phyloP scores from a whole-genome alignment of 2,113 vertebrate species.

The Ptychochromis oligacanthus region DNA sequence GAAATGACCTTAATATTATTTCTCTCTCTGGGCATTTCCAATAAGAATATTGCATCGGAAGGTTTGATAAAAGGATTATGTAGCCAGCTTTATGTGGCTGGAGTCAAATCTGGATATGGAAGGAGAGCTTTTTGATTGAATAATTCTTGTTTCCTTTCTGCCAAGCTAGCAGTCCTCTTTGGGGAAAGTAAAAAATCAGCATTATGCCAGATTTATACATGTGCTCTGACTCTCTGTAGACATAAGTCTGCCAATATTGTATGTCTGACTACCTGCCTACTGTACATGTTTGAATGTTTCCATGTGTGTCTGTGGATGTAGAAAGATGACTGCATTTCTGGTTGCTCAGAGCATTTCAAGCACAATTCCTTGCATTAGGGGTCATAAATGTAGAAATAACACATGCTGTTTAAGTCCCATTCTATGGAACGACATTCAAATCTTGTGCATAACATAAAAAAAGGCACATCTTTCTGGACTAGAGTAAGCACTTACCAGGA shows the following conservation, averaged over 20 bases:
- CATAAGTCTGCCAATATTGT: slow-evolving; percentile 18
- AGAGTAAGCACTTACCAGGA: not conserved
- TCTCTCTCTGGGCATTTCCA: slow-evolving; percentile 73
- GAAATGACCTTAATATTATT: slow-evolving; percentile 82
- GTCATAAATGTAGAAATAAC: not conserved
- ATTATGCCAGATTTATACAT: slow-evolving; percentile 80
- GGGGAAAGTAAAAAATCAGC: slow-evolving; percentile 79
- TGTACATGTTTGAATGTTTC: not conserved
- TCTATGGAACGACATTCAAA: not conserved
- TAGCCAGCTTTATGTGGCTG: slow-evolving; percentile 74
- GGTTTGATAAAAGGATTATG: slow-evolving; percentile 85
- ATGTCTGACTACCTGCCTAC: slow-evolving; percentile 3
- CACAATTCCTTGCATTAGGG: not conserved
- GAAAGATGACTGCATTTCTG: slow-evolving; percentile 5
- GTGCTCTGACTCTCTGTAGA: slow-evolving; percentile 50
- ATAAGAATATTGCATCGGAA: slow-evolving; percentile 77
- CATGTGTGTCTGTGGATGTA: not conserved
- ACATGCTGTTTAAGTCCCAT: not conserved
- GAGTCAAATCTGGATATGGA: slow-evolving; percentile 80
- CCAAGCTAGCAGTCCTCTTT: slow-evolving; percentile 79
- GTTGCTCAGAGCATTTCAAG: not conserved
- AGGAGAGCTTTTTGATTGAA: slow-evolving; percentile 80
- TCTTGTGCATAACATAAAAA: not conserved
- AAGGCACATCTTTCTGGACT: not conserved
- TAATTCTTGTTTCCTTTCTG: slow-evolving; percentile 85